These are phyloP conservation scores for Mohoua ochrocephala DNA, from an alignment of 2,113 vertebrate species.

Conservation along the genomic window DNA sequence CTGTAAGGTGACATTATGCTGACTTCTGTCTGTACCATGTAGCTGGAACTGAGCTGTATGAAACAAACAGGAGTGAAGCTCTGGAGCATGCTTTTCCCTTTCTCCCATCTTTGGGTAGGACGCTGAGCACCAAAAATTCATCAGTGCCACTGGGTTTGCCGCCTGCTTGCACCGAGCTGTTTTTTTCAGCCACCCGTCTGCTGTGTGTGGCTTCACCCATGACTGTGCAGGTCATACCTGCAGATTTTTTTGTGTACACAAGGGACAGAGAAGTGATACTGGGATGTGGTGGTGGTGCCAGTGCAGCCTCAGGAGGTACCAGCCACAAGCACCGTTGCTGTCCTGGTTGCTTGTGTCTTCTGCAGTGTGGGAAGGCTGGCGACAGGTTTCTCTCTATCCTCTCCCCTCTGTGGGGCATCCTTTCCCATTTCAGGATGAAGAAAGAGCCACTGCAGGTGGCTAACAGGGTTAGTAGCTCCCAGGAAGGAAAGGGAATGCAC, in stretches of 20 bases:
- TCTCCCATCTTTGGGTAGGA: neutral
- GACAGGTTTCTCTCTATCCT: neutral
- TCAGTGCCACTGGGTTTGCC: neutral
- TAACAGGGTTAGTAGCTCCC: neutral
- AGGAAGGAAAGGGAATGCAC: neutral
- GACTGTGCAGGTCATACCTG: neutral
- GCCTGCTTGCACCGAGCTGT: neutral
- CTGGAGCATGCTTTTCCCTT: neutral
- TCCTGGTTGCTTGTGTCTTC: neutral
- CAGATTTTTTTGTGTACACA: neutral
- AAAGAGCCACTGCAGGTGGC: neutral
- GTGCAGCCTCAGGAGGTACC: neutral
- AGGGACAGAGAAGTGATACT: neutral
- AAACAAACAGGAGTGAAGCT: neutral
- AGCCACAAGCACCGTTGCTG: neutral
- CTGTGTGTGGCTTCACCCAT: neutral
- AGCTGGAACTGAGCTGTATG: neutral
- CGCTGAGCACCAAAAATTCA: neutral
- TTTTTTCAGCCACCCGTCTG: neutral
- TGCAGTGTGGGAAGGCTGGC: neutral
- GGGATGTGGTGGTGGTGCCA: neutral
- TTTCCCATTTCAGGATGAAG: neutral
- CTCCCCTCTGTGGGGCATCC: rapidly evolving
- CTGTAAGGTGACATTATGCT: neutral
- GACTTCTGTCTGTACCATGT: neutral